Conservation (phyloP, 1,140 invertebrate genomes). For the Macrostomum lignano region DNA sequence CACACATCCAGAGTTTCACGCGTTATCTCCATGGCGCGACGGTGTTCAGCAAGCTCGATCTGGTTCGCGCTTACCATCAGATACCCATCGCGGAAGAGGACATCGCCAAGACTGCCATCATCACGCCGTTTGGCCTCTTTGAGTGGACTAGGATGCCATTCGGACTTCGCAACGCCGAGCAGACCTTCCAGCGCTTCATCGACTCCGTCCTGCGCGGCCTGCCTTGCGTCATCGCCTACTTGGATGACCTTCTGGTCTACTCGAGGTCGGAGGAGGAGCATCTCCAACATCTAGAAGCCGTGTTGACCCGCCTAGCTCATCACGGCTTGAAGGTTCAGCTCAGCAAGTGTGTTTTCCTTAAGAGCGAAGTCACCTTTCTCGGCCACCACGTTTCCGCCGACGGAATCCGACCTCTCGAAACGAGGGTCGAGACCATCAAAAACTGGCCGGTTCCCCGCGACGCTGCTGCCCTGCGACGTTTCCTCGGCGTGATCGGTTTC, state of each 20-base stretch:
- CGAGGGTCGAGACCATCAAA: too few species aligned
- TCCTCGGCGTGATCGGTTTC: too few species aligned
- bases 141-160: constrained; percentile 10
- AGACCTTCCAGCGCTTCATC: constrained; percentile 8
- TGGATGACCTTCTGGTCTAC: constrained; percentile 10
- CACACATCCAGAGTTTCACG: too few species aligned
- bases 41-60: too few species aligned
- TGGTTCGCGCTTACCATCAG: too few species aligned
- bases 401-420: too few species aligned
- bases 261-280: constrained; percentile 7
- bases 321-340: neutral
- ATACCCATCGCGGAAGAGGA: too few species aligned
- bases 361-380: neutral
- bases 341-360: neutral
- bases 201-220: constrained; percentile 7
- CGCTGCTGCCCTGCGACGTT: too few species aligned
- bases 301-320: neutral
- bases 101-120: constrained; percentile 10
- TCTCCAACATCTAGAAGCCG: constrained; percentile 1
- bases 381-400: neutral
- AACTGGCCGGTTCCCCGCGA: too few species aligned
- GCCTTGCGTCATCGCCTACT: constrained; percentile 7
- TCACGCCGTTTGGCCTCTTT: constrained; percentile 10
- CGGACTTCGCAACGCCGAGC: constrained; percentile 8
- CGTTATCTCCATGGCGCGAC: too few species aligned